Evolutionary conservation across 2,797 vertebrate genomes (phyloP), one percentile per base, ranked within the genome.

Genomic region (Yasuhikotakia modesta): DNA sequence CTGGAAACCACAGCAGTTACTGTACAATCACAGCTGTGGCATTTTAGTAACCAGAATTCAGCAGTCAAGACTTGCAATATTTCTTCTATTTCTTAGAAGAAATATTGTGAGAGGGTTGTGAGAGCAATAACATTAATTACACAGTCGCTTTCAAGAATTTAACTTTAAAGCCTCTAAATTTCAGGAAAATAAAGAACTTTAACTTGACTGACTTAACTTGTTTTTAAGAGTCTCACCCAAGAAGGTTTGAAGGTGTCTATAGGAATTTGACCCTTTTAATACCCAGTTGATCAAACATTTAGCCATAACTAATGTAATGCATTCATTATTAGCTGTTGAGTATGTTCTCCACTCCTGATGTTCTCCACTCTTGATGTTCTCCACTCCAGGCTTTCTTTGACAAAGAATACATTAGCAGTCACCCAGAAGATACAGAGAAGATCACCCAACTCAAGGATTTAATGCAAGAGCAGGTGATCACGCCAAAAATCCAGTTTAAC

Each of bases 321-420:
- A n/a, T 13, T 22, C 0, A 50, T 73, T 17, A 13, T 48, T 27
- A 30, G 48, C 57, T 45, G 0, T 5, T 35, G 7, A 35, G 4
- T 35, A 35, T 35, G 32, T 35, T 35, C n/a, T 35, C 6, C 30
- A n/a, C 46, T 0, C 8, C 6, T 39, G 35, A 8, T 39, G n/a
- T n/a, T 53, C 16, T 52, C 12, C 24, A 45, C 32, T 7, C 19
- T 64, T 35, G n/a, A 19, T 35, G 30, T 13, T 70, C 2, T 73
- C n/a, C n/a, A n/a, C n/a, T n/a, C 3, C 39, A 99, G 98, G 98
- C 97, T 11, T 99, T 99, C 91, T 99, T 99, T 82, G 97, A 99
- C 89, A 99, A 98, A 88, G 98, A 99, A 78, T 99, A 98, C 85
- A 98, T 99, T 85, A 94, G 92, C 85, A 95, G 95, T 84, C 98